Evolutionary conservation across 2,797 vertebrate genomes (phyloP).

Genomic region (Rhincodon typus): DNA sequence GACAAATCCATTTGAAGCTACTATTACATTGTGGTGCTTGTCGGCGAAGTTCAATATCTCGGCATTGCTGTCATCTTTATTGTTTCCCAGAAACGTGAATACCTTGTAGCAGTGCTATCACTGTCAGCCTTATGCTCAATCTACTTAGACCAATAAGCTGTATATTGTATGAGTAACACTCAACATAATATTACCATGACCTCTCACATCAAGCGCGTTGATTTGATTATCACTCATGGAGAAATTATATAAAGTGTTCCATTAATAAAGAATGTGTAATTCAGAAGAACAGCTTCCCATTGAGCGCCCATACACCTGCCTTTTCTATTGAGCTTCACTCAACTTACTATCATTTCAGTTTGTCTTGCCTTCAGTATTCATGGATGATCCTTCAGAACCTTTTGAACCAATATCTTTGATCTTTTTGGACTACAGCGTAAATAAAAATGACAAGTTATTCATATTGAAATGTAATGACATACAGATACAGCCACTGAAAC

Average conservation of each 20-base stretch:
- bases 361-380: background rate
- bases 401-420: background rate
- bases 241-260: background rate
- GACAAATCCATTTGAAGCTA: background rate
- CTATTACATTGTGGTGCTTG: background rate
- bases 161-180: background rate
- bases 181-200: background rate
- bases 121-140: background rate
- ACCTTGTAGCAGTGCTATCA: background rate
- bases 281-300: background rate
- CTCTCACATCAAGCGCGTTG: background rate
- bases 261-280: background rate
- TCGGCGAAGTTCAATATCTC: background rate
- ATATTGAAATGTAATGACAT: background rate
- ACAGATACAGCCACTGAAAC: background rate
- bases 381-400: background rate
- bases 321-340: background rate
- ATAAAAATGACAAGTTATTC: background rate
- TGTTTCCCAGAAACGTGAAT: background rate
- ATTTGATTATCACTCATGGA: background rate
- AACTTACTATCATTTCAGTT: background rate
- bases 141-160: background rate
- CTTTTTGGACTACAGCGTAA: background rate
- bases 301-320: background rate
- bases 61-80: background rate